A percentile compares a stretch with the other conserved stretches of the same genome.
Evolutionary conservation across 2,888 invertebrate species (phyloP).

Genomic region (Watsonalla binaria): DNA sequence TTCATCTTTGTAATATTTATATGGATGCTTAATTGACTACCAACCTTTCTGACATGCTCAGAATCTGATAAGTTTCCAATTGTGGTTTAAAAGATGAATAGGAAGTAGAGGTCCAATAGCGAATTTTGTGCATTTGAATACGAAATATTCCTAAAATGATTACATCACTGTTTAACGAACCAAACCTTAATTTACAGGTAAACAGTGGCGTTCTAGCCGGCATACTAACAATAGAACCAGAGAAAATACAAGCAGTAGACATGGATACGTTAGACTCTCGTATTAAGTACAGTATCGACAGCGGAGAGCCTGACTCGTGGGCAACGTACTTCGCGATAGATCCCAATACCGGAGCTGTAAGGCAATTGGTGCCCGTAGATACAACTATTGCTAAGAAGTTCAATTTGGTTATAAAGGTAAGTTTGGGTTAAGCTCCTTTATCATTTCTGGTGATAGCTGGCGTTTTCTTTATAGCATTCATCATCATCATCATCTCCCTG

Average conservation of each 20-base stretch:
- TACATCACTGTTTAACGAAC: too few relatives aligned
- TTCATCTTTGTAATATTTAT: too few relatives aligned
- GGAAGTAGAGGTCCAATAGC: too few relatives aligned
- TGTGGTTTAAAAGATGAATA: too few relatives aligned
- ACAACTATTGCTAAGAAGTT: slow-evolving; percentile 88
- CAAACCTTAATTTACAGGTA: slow-evolving; percentile 72
- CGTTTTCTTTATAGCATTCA: neutral
- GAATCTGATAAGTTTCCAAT: too few relatives aligned
- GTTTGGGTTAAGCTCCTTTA: slow-evolving; percentile 1
- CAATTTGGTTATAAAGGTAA: slow-evolving; percentile 88
- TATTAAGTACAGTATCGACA: slow-evolving; percentile 89
- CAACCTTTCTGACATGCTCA: too few relatives aligned
- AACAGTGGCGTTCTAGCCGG: slow-evolving; percentile 91
- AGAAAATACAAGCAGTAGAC: slow-evolving; percentile 93
- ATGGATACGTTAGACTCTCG: slow-evolving; percentile 92
- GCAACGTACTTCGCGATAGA: slow-evolving; percentile 91
- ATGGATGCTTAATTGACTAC: too few relatives aligned
- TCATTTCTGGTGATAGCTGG: neutral
- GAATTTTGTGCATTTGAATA: too few relatives aligned
- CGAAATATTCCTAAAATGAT: slow-evolving; percentile 3
- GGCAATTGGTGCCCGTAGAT: slow-evolving; percentile 89
- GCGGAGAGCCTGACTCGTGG: slow-evolving; percentile 88
- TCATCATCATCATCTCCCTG: too few relatives aligned
- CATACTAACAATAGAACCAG: slow-evolving; percentile 89
- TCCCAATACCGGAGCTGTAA: slow-evolving; percentile 86